Base-by-base conservation (phyloP, 2,888 invertebrate species). In the Dorcus parallelipipedus region DNA sequence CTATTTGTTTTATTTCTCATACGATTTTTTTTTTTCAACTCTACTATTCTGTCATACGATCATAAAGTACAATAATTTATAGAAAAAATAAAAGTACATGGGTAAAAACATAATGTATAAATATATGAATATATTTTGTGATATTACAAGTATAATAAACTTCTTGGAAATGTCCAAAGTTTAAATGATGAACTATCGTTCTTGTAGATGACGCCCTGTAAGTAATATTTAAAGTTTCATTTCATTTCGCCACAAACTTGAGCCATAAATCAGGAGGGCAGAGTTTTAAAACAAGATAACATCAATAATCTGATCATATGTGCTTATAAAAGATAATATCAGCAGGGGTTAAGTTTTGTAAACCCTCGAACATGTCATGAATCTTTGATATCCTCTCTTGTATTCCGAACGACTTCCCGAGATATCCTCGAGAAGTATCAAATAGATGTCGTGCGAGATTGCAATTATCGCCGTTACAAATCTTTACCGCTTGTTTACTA, bases 241-340 rank as follows among this genome's bases (percentile, higher is more conserved):
- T 33, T 33, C 26, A 33, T 33, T 33, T 33, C 26, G 6, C 26
- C 26, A 33, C 26, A 56, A 56, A 56, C 52, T 56, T 56, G 52
- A 45, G 26, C 51, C 56, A 56, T 56, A 56, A 56, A 56, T 56
- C 56, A 56, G 56, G 41, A 52, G 45, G 50, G 56, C 52, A 45
- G 53, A 58, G 58, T 54, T 58, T 58, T 58, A 58, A 58, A 58
- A 54, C 45, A 23, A 50, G 58, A 58, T 58, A 58, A 62, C 63
- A 61, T 64, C 60, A 59, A 58, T 64, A 65, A 65, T 65, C 67
- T 62, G 64, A 65, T 64, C 64, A 62, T 66, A 65, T 67, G 63
- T 64, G 63, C 61, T 64, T 66, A 62, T 63, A 64, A 63, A 63
- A 66, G 66, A 66, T 66, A 66, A 66, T 64, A 62, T 63, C 66